Percentiles rank a stretch among this genome's conserved stretches.
phyloP scores from a whole-genome alignment of 2,797 vertebrate genomes.

The Danio jaintianensis region DNA sequence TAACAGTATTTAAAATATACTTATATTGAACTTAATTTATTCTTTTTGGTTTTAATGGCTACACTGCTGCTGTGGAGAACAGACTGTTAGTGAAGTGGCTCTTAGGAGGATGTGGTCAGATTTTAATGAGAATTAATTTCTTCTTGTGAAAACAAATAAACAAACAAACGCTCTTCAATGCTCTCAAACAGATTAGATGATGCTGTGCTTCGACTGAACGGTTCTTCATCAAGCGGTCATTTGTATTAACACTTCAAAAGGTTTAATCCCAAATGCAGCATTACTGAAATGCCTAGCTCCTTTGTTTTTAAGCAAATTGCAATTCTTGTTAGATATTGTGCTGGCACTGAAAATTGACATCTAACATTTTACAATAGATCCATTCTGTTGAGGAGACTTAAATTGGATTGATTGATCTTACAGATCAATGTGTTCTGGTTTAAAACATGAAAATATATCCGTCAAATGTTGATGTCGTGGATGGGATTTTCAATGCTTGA shows the following conservation, averaged over 20 bases:
- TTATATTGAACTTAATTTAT: neutral
- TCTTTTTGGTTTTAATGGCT: neutral
- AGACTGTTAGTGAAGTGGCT: neutral
- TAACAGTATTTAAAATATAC: neutral
- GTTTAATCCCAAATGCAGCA: neutral
- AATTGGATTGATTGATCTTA: neutral
- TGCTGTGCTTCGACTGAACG: neutral
- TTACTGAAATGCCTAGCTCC: neutral
- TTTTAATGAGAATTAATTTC: neutral
- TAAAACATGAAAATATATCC: neutral
- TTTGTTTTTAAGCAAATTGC: neutral
- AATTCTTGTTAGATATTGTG: neutral
- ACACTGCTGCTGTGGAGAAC: neutral
- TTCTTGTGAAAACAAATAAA: conserved; percentile 11
- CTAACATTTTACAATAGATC: neutral
- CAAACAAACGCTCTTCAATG: neutral
- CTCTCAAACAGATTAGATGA: neutral
- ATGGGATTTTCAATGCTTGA: neutral
- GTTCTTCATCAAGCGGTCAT: conserved; percentile 7
- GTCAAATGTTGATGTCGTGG: neutral
- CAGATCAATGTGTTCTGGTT: neutral
- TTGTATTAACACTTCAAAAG: neutral
- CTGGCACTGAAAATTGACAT: neutral
- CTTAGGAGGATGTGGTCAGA: neutral
- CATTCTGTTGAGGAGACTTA: neutral